Base-by-base conservation (phyloP, 2,797 vertebrate species). In the Cirrhinus molitorella region DNA sequence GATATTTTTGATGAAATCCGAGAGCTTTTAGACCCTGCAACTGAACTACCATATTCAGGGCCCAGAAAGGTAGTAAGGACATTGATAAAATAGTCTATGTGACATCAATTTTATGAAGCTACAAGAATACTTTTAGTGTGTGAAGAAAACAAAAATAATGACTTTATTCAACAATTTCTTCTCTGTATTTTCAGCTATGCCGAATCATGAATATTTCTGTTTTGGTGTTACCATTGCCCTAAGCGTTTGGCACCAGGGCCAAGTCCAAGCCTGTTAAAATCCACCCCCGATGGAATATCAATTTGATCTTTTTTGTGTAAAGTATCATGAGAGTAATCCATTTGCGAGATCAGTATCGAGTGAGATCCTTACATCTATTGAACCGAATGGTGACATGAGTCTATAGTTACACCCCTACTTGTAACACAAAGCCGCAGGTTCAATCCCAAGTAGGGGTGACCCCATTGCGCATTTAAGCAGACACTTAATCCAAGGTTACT, bases 371-470 rank as follows among this genome's bases (percentile, higher is more conserved):
- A 73, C 34, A 11, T n/a, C 11, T 34, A 73, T 73, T 10, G 19
- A 73, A 37, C 49, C 12, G 31, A 37, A 53, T 37, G 13, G 17
- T 53, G 28, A 4, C 19, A 13, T 53, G 6, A n/a, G 19, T 73
- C 10, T 53, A 34, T 53, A 19, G 19, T 73, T 53, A 51, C 70
- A 7, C 25, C 10, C 45, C 10, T 13, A 13, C 45, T 31, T 49
- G 70, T 72, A 72, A 72, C 47, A 13, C 70, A 73, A 73, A 73
- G 17, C 71, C 53, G 7, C 49, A 53, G 71, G 71, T 73, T 73
- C 49, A 73, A 34, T 73, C 28, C 71, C 49, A 25, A n/a, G 45
- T 23, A 79, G 77, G 25, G 61, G 28, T 79, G 77, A 79, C 25
- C 40, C 61, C 13, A 66, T n/a, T 66, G 61, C 1, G 12, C 45